Evolutionary conservation across 1,140 invertebrate species (phyloP).

Genomic region (Diabrotica undecimpunctata): DNA sequence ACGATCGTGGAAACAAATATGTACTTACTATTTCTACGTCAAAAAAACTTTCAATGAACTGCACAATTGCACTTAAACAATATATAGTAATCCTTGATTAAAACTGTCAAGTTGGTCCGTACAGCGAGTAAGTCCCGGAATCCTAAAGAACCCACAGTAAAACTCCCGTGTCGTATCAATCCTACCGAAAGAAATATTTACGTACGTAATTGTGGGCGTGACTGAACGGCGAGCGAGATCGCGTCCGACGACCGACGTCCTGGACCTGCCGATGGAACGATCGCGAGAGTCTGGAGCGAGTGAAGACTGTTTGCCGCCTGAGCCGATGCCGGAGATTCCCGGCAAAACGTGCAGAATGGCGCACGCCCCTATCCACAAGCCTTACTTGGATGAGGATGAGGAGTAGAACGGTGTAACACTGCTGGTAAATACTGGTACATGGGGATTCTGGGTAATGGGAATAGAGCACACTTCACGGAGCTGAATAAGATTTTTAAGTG

Average conservation of each 20-base stretch:
- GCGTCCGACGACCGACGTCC: background rate
- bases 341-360: background rate
- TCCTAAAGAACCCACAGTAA: no score
- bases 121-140: no score
- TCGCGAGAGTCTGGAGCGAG: background rate
- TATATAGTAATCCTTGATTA: no score
- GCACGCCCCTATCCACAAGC: background rate
- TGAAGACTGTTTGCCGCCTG: conserved; percentile 1
- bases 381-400: background rate
- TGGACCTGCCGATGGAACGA: background rate
- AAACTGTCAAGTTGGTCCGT: no score
- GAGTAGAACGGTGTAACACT: background rate
- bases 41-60: no score
- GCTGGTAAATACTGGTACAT: background rate
- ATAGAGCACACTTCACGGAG: no score
- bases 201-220: background rate
- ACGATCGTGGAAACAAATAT: no score
- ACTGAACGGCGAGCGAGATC: background rate
- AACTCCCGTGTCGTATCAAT: no score
- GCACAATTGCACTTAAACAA: no score
- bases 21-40: no score
- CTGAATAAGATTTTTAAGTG: no score
- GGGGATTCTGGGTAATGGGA: background rate
- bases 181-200: background rate
- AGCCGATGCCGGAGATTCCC: conserved; percentile 1